Percentiles rank a stretch among this genome's conserved stretches.
Conservation (phyloP, 2,888 invertebrate genomes). For the Gisinianus flammeolus region DNA sequence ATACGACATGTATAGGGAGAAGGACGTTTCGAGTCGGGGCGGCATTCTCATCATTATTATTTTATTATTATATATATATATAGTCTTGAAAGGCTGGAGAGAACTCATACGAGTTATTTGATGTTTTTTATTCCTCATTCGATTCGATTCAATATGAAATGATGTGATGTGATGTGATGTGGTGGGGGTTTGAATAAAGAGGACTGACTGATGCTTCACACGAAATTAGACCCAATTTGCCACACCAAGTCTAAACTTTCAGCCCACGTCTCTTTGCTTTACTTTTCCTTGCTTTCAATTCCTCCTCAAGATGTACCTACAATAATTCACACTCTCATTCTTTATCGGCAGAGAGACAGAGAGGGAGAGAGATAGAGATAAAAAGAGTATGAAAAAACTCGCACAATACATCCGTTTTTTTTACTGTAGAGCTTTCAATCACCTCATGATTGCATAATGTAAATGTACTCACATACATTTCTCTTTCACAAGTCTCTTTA, state of each 20-base stretch:
- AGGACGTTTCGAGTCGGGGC: too few species aligned
- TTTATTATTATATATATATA: background rate
- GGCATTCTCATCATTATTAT: background rate
- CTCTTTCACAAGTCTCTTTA: background rate
- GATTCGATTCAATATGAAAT: constrained; percentile 8
- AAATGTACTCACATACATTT: background rate
- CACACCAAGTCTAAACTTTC: constrained; percentile 41
- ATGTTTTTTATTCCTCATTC: constrained; percentile 22
- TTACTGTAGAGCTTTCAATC: background rate
- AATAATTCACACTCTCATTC: background rate
- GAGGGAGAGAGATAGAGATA: background rate
- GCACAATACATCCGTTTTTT: background rate
- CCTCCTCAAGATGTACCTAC: background rate
- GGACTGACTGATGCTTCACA: constrained; percentile 3
- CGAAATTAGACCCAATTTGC: constrained; percentile 56
- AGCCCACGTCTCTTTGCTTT: background rate
- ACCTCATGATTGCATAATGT: background rate
- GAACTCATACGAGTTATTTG: background rate
- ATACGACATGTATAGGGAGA: too few species aligned
- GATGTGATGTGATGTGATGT: constrained; percentile 1
- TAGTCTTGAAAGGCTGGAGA: background rate
- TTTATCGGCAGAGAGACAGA: background rate
- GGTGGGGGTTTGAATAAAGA: background rate
- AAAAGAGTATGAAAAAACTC: background rate
- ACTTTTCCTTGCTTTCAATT: background rate